Conservation (phyloP, 2,888 invertebrate species). For the Trichopoda pennipes region DNA sequence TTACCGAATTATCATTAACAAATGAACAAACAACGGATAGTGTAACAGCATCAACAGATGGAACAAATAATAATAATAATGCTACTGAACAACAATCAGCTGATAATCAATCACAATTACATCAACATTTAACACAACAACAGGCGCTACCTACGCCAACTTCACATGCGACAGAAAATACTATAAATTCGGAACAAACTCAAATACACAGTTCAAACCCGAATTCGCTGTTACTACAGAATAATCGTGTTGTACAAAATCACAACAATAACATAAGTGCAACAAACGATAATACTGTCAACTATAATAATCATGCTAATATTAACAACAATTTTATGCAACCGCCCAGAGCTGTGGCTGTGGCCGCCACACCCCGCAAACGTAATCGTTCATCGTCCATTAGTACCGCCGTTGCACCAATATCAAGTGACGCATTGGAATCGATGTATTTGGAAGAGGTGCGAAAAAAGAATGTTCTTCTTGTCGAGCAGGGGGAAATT, state of each 20-base stretch:
- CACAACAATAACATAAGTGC: constrained; percentile 19
- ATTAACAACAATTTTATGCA: constrained; percentile 50
- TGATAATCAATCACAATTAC: constrained; percentile 69
- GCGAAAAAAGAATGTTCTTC: constrained; percentile 74
- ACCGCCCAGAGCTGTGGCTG: constrained; percentile 55
- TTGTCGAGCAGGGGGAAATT: constrained; percentile 76
- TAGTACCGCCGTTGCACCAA: constrained; percentile 19
- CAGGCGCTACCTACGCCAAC: constrained; percentile 44
- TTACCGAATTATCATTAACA: constrained; percentile 70
- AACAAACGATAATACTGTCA: constrained; percentile 32
- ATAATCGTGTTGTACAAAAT: constrained; percentile 40
- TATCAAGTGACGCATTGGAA: constrained; percentile 72
- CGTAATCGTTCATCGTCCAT: constrained; percentile 55
- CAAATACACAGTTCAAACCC: constrained; percentile 46
- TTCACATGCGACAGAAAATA: constrained; percentile 47
- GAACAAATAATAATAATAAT: constrained; percentile 3
- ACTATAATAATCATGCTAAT: constrained; percentile 50
- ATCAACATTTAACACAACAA: constrained; percentile 68
- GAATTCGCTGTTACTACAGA: constrained; percentile 51
- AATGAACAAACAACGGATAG: constrained; percentile 70
- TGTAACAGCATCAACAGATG: background rate
- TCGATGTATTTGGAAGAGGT: constrained; percentile 74
- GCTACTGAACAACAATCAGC: constrained; percentile 19
- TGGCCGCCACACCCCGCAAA: constrained; percentile 52
- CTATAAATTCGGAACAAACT: constrained; percentile 42